Base-by-base conservation (phyloP, 1,140 invertebrate species). In the Hydropsyche tenuis region DNA sequence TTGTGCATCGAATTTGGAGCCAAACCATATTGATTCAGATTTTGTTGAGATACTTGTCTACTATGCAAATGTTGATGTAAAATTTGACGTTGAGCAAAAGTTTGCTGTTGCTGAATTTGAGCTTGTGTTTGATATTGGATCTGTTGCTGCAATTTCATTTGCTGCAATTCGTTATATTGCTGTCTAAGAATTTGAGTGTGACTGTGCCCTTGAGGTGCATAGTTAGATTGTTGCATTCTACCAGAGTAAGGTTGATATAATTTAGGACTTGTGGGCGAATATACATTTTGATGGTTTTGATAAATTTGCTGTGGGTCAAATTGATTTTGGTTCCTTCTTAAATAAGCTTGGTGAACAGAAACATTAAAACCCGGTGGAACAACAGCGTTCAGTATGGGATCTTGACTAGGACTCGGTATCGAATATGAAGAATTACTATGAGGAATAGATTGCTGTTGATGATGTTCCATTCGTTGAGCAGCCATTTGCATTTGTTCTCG, bases 141-240 rank as follows among this genome's bases (percentile, higher is more conserved):
- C 75, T 89, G 87, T 27, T 87, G 87, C 73, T 88, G 87, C 77
- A 89, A 80, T 79, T 88, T 88, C 83, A 87, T 87, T 78, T 88
- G 87, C 78, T 89, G 87, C 73, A 89, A 80, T 79, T 88, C 87
- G 74, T 87, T 87, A 70, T 88, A 89, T 75, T 88, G 87, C 53
- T 84, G 82, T 77, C 87, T 82, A 74, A 88, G 80, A 42, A 87
- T 79, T 56, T 86, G 86, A 6, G 87, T 86, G 20, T 87, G 86
- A 80, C 87, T 85, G 30, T 84, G 83, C 12, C 63, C 73, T 12
- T 69, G 30, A 0, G 66, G 45, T 22, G 62, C 18, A 30, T 70
- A 74, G 42, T 70, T 71, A 9, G 75, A 43, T 25, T 73, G 73
- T 63, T 66, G 64, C 80, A 84, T 83, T 79, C 84, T 81, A 81